Percentiles rank a stretch among this genome's conserved stretches.
Evolutionary conservation across 2,888 invertebrate genomes (phyloP).

Genomic region (Trichacis sp.): DNA sequence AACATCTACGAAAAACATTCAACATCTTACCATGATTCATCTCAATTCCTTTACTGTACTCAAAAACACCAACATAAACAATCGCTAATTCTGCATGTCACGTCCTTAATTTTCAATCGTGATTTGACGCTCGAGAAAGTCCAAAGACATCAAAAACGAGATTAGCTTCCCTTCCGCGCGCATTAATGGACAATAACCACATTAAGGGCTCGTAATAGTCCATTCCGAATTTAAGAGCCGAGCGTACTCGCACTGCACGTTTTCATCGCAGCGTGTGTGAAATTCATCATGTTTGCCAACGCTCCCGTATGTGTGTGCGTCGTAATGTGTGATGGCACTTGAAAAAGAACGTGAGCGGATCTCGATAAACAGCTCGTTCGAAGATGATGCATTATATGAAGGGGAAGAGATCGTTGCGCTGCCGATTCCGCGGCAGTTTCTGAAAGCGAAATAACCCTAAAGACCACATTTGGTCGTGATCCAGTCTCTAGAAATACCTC

Average conservation of each 20-base stretch:
- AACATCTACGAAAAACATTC: no score
- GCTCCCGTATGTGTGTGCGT: slow-evolving; percentile 15
- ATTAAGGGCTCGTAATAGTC: slow-evolving; percentile 21
- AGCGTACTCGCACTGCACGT: slow-evolving; percentile 9
- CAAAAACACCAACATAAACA: no score
- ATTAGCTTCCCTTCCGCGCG: slow-evolving; percentile 3
- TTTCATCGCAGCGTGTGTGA: slow-evolving; percentile 21
- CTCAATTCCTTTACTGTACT: no score
- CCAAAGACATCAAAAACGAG: background rate
- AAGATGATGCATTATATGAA: slow-evolving; percentile 28
- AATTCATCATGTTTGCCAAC: slow-evolving; percentile 29
- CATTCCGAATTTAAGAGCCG: slow-evolving; percentile 28
- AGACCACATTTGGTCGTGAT: no score
- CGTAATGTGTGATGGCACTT: slow-evolving; percentile 3
- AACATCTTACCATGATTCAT: no score
- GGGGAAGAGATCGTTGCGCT: slow-evolving; percentile 22
- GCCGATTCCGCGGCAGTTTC: slow-evolving; percentile 23
- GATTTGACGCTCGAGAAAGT: background rate
- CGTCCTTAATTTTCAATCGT: background rate
- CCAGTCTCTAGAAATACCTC: no score
- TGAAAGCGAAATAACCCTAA: slow-evolving; percentile 27
- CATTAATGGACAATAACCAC: slow-evolving; percentile 19
- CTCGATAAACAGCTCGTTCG: slow-evolving; percentile 47
- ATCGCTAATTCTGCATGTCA: no score
- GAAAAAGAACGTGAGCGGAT: slow-evolving; percentile 32